Percentiles rank a stretch among this genome's conserved stretches.
These are phyloP conservation scores for Toxotes lorentzi DNA, from an alignment of 2,797 vertebrate species.

Conservation along the genomic window DNA sequence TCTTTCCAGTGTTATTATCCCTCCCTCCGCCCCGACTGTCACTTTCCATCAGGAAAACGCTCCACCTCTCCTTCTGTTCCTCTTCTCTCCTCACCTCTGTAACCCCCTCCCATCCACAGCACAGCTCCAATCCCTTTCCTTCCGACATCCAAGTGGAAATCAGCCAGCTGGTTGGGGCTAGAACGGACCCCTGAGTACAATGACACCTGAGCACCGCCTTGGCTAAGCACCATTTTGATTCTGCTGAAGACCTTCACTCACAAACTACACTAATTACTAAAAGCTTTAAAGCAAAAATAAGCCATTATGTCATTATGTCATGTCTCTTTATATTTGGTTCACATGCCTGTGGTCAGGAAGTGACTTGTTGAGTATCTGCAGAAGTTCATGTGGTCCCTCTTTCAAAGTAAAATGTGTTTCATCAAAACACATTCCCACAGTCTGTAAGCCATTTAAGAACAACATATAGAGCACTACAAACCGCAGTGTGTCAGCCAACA, in stretches of 20 bases:
- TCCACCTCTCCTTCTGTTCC: constrained; percentile 75
- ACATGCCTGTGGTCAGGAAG: not conserved
- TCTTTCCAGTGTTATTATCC: constrained; percentile 50
- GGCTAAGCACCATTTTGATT: constrained; percentile 29
- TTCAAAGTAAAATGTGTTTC: not conserved
- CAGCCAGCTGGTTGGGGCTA: constrained; percentile 47
- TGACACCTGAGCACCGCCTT: constrained; percentile 25
- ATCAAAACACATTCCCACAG: not conserved
- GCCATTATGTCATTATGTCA: not conserved
- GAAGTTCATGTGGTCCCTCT: not conserved
- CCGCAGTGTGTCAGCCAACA: constrained; percentile 9
- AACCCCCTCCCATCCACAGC: constrained; percentile 14
- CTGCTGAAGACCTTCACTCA: constrained; percentile 22
- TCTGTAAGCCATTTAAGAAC: not conserved
- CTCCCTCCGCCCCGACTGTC: constrained; percentile 64
- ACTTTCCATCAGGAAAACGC: constrained; percentile 78
- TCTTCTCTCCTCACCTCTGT: constrained; percentile 69
- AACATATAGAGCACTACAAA: not conserved
- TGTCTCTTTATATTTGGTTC: not conserved
- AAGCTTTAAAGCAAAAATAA: not conserved
- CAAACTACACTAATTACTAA: constrained; percentile 31
- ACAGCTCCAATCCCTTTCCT: constrained; percentile 51
- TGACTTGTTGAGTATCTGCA: not conserved
- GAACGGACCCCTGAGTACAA: constrained; percentile 41
- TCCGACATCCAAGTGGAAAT: constrained; percentile 51